phyloP scores from a whole-genome alignment of 2,888 invertebrate genomes.

The Pyrochroa serraticornis region DNA sequence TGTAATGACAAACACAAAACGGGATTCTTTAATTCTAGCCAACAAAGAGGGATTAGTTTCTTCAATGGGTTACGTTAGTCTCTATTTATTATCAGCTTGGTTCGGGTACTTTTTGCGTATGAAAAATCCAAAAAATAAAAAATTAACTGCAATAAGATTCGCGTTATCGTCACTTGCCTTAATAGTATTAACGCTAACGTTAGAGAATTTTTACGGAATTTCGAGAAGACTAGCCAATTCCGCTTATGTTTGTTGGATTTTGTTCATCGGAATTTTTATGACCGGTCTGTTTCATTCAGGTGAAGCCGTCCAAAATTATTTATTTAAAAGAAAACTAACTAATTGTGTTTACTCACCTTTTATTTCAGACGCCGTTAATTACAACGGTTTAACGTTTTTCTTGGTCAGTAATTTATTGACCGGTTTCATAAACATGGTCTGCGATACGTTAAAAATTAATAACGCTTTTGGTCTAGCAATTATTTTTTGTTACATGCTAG shows the following conservation, averaged over 20 bases:
- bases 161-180: constrained; percentile 6
- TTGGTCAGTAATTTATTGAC: constrained; percentile 83
- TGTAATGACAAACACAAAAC: constrained; percentile 67
- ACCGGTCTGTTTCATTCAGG: constrained; percentile 63
- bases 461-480: constrained; percentile 59
- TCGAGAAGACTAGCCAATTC: constrained; percentile 86
- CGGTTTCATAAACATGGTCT: constrained; percentile 77
- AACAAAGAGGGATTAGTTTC: constrained; percentile 94
- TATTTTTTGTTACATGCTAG: constrained; percentile 65
- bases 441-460: constrained; percentile 66
- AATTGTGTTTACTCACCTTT: constrained; percentile 57
- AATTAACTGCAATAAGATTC: constrained; percentile 14
- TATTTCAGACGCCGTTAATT: constrained; percentile 75
- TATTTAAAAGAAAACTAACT: constrained; percentile 39
- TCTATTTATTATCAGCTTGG: constrained; percentile 79
- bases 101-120: constrained; percentile 61
- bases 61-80: constrained; percentile 79
- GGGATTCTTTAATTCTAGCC: constrained; percentile 72
- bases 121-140: constrained; percentile 9
- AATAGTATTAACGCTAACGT: constrained; percentile 52
- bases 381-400: constrained; percentile 85
- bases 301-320: constrained; percentile 58
- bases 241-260: constrained; percentile 79
- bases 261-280: constrained; percentile 67
- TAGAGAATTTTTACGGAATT: constrained; percentile 63